These are phyloP conservation scores for Callinectes sapidus DNA, from an alignment of 2,888 invertebrate genomes.

Conservation along the genomic window DNA sequence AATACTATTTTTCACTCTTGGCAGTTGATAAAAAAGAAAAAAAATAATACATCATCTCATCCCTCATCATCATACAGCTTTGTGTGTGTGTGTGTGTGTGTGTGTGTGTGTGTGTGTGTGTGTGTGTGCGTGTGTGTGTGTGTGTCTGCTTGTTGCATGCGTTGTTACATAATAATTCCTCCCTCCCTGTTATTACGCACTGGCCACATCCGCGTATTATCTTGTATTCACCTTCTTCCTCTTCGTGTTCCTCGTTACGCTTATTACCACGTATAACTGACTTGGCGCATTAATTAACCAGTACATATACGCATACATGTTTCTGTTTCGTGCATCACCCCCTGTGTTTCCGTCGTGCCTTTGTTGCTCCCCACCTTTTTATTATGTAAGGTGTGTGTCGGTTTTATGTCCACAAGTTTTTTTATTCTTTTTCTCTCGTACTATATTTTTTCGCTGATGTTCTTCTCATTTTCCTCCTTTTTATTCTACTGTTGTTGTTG, in stretches of 20 bases:
- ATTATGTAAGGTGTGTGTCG: too few species aligned
- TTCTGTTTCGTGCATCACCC: background rate
- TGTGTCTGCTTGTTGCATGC: background rate
- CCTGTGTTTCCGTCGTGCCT: background rate
- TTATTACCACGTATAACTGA: background rate
- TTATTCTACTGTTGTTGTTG: background rate
- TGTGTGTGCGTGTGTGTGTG: background rate
- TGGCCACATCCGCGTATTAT: background rate
- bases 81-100: background rate
- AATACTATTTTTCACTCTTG: background rate
- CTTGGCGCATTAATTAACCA: background rate
- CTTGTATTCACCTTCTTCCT: background rate
- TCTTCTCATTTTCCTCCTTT: too few species aligned
- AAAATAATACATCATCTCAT: background rate
- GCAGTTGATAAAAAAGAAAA: background rate
- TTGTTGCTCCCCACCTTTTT: background rate
- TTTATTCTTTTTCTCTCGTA: too few species aligned
- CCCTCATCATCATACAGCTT: background rate
- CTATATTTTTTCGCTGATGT: too few species aligned
- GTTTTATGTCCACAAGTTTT: too few species aligned
- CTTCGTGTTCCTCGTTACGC: background rate
- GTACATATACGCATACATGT: background rate
- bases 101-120: slow-evolving; percentile 1
- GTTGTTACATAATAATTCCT: background rate
- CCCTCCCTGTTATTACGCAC: background rate